A percentile compares a stretch with the other conserved stretches of the same genome.
Evolutionary conservation across 2,113 vertebrate genomes (phyloP).

Genomic region (Atrichornis clamosus): DNA sequence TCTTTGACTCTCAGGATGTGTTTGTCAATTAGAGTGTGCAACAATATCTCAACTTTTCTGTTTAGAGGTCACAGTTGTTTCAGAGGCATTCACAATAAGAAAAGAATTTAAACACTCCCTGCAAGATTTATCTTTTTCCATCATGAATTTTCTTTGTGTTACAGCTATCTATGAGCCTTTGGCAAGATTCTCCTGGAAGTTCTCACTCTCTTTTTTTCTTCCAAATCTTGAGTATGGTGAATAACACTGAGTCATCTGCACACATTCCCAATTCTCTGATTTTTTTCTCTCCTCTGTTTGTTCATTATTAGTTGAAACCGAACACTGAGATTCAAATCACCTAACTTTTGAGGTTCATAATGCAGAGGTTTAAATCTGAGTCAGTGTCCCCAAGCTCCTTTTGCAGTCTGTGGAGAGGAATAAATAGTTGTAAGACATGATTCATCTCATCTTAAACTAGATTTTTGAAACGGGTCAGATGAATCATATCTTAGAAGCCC

Average conservation of each 20-base stretch:
- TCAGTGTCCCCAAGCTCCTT: conserved; percentile 29
- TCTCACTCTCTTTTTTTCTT: neutral
- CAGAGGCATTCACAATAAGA: neutral
- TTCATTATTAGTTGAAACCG: neutral
- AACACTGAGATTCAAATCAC: neutral
- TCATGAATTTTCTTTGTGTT: neutral
- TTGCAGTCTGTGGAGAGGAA: conserved; percentile 6
- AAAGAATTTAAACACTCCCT: conserved; percentile 4
- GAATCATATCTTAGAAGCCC: conserved; percentile 42
- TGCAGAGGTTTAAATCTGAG: conserved; percentile 38
- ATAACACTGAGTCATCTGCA: conserved; percentile 1
- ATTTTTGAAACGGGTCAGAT: conserved; percentile 50
- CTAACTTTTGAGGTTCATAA: conserved; percentile 16
- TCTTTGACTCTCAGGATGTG: neutral
- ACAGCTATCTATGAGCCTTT: neutral
- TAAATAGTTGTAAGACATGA: conserved; percentile 34
- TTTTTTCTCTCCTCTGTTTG: neutral
- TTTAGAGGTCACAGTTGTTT: neutral
- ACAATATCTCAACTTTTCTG: neutral
- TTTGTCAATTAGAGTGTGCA: neutral
- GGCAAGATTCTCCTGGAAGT: conserved; percentile 6
- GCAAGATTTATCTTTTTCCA: neutral
- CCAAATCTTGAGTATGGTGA: neutral
- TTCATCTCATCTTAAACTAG: conserved; percentile 48
- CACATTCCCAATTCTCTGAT: neutral